These are phyloP conservation scores for Parazoanthus darwini DNA, from an alignment of 92 coral and sea anemone genomes.

Conservation along the genomic window DNA sequence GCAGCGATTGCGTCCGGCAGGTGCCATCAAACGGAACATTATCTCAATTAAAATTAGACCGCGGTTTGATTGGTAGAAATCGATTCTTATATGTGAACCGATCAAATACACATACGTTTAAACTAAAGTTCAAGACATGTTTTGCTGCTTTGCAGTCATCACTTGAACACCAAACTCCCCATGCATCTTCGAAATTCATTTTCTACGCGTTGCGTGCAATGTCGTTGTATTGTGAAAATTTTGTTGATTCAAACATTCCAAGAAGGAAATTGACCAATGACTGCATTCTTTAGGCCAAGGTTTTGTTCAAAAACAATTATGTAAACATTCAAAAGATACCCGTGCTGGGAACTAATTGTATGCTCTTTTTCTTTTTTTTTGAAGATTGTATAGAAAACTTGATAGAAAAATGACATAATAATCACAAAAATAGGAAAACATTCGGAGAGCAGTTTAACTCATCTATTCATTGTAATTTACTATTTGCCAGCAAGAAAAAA, in stretches of 20 bases:
- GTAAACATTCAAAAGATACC: neutral
- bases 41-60: neutral
- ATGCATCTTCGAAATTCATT: neutral
- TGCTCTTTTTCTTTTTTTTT: neutral
- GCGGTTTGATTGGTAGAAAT: neutral
- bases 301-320: neutral
- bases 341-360: neutral
- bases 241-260: neutral
- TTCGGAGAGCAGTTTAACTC: neutral
- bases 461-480: neutral
- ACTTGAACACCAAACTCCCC: neutral
- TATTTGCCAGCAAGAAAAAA: neutral
- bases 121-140: neutral
- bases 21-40: neutral
- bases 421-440: too few relatives aligned
- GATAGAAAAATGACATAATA: too few relatives aligned
- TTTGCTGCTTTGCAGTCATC: neutral
- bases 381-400: neutral
- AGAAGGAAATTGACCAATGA: neutral
- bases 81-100: neutral
- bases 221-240: neutral
- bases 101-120: too few relatives aligned
- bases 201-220: neutral
- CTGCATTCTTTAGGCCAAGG: neutral
- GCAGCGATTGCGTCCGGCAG: neutral